Conservation (phyloP, 1,140 invertebrate species). For the Diprion similis region DNA sequence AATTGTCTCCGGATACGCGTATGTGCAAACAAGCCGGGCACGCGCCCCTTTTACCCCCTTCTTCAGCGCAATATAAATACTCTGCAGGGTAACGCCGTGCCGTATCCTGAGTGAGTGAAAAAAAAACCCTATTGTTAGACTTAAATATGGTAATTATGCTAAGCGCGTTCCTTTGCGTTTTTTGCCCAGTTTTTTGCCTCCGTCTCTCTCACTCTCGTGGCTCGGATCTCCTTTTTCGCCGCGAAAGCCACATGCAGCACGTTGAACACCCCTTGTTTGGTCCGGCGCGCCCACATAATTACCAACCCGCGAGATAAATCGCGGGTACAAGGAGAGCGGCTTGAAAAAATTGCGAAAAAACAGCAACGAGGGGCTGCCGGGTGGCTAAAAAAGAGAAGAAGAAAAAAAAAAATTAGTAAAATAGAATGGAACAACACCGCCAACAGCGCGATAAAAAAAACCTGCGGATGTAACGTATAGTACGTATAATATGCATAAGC, state of each 20-base stretch:
- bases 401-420: conserved; percentile 6
- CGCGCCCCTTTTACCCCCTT: conserved; percentile 31
- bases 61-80: conserved; percentile 48
- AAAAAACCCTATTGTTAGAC: conserved; percentile 16
- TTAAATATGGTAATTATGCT: conserved; percentile 24
- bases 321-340: conserved; percentile 1
- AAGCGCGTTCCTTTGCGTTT: conserved; percentile 11
- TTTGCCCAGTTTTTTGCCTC: conserved; percentile 13
- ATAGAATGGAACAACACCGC: conserved; percentile 15
- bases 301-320: conserved; percentile 35
- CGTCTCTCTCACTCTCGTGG: conserved; percentile 18
- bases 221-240: conserved; percentile 14
- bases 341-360: conserved; percentile 16
- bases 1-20: no score
- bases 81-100: conserved; percentile 14
- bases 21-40: no score
- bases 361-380: conserved; percentile 8
- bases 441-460: conserved; percentile 3
- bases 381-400: conserved; percentile 17
- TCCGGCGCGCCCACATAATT: conserved; percentile 58
- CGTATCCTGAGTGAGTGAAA: conserved; percentile 30
- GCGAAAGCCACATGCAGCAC: background rate
- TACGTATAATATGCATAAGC: background rate
- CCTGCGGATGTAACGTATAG: background rate
- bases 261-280: conserved; percentile 46